These are phyloP conservation scores for Penaeus chinensis DNA, from an alignment of 1,140 invertebrate genomes.

Conservation along the genomic window DNA sequence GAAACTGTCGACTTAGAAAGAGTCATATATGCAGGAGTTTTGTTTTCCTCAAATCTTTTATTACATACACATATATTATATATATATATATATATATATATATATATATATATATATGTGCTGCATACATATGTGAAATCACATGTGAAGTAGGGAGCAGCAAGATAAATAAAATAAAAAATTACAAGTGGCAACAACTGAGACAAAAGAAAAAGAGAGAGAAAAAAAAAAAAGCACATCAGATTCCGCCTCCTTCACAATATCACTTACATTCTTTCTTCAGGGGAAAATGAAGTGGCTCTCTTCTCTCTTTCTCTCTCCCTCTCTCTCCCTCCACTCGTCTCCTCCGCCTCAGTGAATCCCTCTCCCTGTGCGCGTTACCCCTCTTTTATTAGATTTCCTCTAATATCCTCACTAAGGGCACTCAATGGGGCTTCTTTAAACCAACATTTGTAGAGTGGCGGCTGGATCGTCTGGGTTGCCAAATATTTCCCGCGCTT, in stretches of 20 bases:
- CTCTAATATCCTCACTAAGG: constrained; percentile 57
- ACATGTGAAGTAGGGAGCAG: too few relatives aligned
- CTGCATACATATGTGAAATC: too few relatives aligned
- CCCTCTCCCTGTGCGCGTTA: constrained; percentile 31
- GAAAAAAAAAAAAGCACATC: not conserved
- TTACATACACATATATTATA: too few relatives aligned
- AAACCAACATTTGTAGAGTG: constrained; percentile 58
- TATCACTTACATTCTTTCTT: too few relatives aligned
- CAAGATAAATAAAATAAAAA: too few relatives aligned
- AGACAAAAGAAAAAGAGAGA: not conserved
- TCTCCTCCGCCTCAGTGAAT: constrained; percentile 4
- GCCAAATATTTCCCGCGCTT: constrained; percentile 33
- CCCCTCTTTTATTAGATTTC: constrained; percentile 60
- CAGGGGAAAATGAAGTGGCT: too few relatives aligned
- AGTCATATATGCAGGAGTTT: too few relatives aligned
- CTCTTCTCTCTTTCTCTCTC: constrained; percentile 21
- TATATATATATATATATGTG: too few relatives aligned
- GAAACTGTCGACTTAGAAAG: too few relatives aligned
- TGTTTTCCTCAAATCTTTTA: too few relatives aligned
- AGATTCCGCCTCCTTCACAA: not conserved
- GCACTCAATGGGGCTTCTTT: constrained; percentile 59
- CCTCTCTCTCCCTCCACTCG: not conserved
- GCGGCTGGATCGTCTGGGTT: not conserved
- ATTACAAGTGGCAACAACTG: too few relatives aligned
- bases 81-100: too few relatives aligned